Evolutionary conservation across 2,888 invertebrate species (phyloP), one percentile per base, ranked within the genome.

Genomic region (Eupithecia centaureata): DNA sequence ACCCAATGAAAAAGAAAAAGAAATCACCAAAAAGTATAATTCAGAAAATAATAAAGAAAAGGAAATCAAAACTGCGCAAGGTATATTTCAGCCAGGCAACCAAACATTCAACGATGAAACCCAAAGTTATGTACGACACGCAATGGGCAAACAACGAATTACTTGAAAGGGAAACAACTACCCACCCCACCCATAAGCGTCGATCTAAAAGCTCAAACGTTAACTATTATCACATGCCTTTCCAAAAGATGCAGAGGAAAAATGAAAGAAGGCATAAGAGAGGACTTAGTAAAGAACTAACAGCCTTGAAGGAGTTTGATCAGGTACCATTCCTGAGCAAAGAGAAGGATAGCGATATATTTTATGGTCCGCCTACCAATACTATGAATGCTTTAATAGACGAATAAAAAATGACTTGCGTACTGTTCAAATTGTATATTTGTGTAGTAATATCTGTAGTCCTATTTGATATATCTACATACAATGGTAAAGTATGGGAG

Each of bases 11-110:
- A 28, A 86, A 81, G 71, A 77, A 81, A 51, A 65, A 72, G 71
- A 91, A 90, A 67, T 67, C 81, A 0, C 87, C 90, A 4, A 92
- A 83, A 73, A 80, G 90, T 51, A 91, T 88, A 2, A 84, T 91
- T 38, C 92, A 92, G 76, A 92, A 91, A 78, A 92, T 92, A 8
- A 92, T 92, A 73, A 92, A 88, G 72, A 90, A 87, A 73, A 87
- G 85, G 5, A 83, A 71, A 63, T 73, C 77, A 0, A 88, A 82
- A 69, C 73, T 79, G n/a, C 86, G 79, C 63, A 90, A 85, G 66
- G 58, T 85, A 1, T 87, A 84, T 47, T 71, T 83, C 5, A 77
- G 77, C 10, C 71, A 76, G 47, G 67, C 76, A 28, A 82, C 84
- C 0, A 83, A 75, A 15, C 18, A 63, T 4, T 76, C 87, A 0